Percentiles rank a stretch among this genome's conserved stretches.
phyloP scores from a whole-genome alignment of 2,113 vertebrate genomes.

The Cricetomys ansorgei region DNA sequence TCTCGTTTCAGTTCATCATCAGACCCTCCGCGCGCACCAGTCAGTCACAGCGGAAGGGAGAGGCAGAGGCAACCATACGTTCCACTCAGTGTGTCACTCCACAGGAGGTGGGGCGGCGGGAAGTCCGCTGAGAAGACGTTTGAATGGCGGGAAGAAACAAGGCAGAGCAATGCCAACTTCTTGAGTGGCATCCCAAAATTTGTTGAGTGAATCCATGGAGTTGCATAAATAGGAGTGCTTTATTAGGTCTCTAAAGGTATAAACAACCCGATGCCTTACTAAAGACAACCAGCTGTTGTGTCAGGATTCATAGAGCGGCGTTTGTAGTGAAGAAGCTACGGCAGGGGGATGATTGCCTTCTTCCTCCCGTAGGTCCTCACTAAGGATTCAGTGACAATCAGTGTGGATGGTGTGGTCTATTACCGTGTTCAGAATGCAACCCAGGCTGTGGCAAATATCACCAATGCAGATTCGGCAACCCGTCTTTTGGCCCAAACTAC shows the following conservation, averaged over 20 bases:
- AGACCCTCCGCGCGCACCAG: neutral
- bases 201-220: neutral
- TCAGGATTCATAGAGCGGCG: rapidly evolving
- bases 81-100: rapidly evolving
- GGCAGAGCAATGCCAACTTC: neutral
- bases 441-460: constrained; percentile 96
- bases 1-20: rapidly evolving
- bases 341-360: too few species aligned
- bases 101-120: too few species aligned
- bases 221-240: neutral
- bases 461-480: constrained; percentile 94
- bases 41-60: neutral
- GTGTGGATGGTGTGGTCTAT: constrained; percentile 97
- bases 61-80: neutral
- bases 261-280: neutral
- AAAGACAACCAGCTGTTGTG: neutral
- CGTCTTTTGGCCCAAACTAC: constrained; percentile 96
- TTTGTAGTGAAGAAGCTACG: neutral
- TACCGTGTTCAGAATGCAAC: constrained; percentile 96
- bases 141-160: neutral
- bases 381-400: constrained; percentile 96
- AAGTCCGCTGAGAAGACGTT: neutral
- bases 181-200: neutral
- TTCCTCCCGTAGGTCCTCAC: constrained; percentile 91
- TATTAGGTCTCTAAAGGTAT: neutral